Base-by-base conservation (phyloP, 2,888 invertebrate species). In the Aleiodes testaceus region DNA sequence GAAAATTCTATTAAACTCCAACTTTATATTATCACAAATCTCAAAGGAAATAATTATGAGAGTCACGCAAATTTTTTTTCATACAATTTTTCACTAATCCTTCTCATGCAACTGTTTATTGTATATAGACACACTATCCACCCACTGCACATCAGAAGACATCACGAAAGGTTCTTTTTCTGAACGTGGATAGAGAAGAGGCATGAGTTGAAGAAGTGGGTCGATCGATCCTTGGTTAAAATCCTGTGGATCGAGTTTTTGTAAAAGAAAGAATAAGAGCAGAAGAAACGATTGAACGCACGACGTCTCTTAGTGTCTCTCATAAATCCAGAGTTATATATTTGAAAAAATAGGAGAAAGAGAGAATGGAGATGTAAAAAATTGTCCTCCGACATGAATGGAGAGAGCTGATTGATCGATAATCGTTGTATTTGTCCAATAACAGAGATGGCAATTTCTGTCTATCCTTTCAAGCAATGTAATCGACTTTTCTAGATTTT, bases 211-310 rank as follows among this genome's bases (percentile, higher is more conserved):
- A n/a, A n/a, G 50, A 72, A 68, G 47, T 61, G 65, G 70, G 61
- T 70, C 73, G 69, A 66, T 72, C 75, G 53, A 69, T 68, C 52
- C 50, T 45, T 11, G 22, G 14, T 66, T 30, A 42, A 66, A 50
- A 30, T 30, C 50, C 50, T 36, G 36, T 42, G 20, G 26, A 49
- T 65, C 65, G 50, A 49, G 36, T 26, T 49, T 65, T 49, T 7
- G 11, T 30, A 16, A 18, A 59, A 14, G 22, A 36, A 45, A 11
- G 11, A 36, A 50, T 44, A 44, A 12, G 22, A 26, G 44, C 16
- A 30, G 26, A 65, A 67, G 45, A 30, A 66, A 66, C 71, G 66
- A 55, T 16, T 63, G 69, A 70, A 67, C 53, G 16, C 42, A 67
- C 14, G 16, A 53, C n/a, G 44, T 42, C 63, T 61, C 18, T 30